A percentile compares a stretch with the other conserved stretches of the same genome.
Evolutionary conservation across 2,888 invertebrate genomes (phyloP).

Genomic region (Synanthedon tipuliformis): DNA sequence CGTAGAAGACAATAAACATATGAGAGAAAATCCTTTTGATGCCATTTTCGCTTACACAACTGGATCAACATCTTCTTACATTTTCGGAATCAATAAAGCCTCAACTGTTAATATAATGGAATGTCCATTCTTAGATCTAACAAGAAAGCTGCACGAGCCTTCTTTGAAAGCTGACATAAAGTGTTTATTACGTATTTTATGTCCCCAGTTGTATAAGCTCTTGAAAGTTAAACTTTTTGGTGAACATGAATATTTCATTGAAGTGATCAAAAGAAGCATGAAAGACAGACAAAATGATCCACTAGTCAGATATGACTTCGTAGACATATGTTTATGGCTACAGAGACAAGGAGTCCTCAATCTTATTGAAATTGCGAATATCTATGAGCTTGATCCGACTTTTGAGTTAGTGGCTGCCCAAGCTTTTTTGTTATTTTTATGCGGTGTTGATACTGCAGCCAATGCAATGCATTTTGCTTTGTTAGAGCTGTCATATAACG

Average conservation of each 20-base stretch:
- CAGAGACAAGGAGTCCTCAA: constrained; percentile 32
- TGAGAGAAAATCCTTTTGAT: constrained; percentile 25
- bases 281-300: constrained; percentile 19
- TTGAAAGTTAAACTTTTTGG: constrained; percentile 32
- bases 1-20: constrained; percentile 19
- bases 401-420: constrained; percentile 47
- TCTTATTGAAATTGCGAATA: constrained; percentile 21
- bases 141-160: constrained; percentile 24
- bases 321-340: constrained; percentile 29
- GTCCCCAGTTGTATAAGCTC: constrained; percentile 23
- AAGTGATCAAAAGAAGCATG: constrained; percentile 32
- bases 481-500: constrained; percentile 39
- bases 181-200: constrained; percentile 16
- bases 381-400: constrained; percentile 29
- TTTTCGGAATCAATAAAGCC: background rate
- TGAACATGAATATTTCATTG: constrained; percentile 37
- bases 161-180: constrained; percentile 15
- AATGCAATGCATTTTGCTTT: constrained; percentile 41
- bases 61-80: constrained; percentile 34
- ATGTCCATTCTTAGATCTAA: constrained; percentile 15
- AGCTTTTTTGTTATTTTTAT: constrained; percentile 55
- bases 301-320: constrained; percentile 31
- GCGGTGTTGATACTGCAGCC: constrained; percentile 54
- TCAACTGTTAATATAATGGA: background rate
- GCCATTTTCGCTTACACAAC: constrained; percentile 35